Evolutionary conservation across 1,140 invertebrate species (phyloP), one percentile per base, ranked within the genome.

Genomic region (Trypoxylus dichotomus): DNA sequence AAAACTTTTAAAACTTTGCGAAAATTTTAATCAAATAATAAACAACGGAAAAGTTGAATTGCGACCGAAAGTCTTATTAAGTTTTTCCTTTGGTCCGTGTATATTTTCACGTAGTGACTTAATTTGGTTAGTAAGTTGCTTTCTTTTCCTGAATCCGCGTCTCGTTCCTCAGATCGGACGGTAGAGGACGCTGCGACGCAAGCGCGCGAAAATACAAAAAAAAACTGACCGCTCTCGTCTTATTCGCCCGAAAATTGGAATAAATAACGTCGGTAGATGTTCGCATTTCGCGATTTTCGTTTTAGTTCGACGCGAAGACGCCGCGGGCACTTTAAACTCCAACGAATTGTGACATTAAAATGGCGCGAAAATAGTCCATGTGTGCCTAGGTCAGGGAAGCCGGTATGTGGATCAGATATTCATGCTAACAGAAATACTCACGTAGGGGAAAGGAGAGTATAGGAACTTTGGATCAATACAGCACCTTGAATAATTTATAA

Each of bases 401-500:
- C 71, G 77, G 54, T 63, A 43, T 32, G 41, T 78, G 71, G 27
- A 78, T 78, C 72, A 60, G 77, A 73, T 77, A 42, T 42, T 58
- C 63, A 74, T 43, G 71, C 72, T 37, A 78, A 77, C 43, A 24
- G 78, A 75, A 79, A 81, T 80, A 76, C 77, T 76, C 76, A 79
- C 79, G 76, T 75, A 81, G 76, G 73, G 74, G 76, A 80, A 76
- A 79, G 79, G 81, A 81, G 80, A 79, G 79, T 76, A 81, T 80
- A 80, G 81, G 81, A 80, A 79, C 79, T 78, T 72, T 77, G 83
- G 83, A 84, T 84, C 83, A 82, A 84, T 84, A 84, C 82, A 80
- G 80, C 82, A 82, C 82, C 83, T 83, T 84, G 83, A 84, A 84
- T 84, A 84, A 84, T 84, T 84, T 83, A 83, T 81, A 82, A 82